A percentile compares a stretch with the other conserved stretches of the same genome.
Evolutionary conservation across 2,113 vertebrate genomes (phyloP).

Genomic region (Rattus rattus): DNA sequence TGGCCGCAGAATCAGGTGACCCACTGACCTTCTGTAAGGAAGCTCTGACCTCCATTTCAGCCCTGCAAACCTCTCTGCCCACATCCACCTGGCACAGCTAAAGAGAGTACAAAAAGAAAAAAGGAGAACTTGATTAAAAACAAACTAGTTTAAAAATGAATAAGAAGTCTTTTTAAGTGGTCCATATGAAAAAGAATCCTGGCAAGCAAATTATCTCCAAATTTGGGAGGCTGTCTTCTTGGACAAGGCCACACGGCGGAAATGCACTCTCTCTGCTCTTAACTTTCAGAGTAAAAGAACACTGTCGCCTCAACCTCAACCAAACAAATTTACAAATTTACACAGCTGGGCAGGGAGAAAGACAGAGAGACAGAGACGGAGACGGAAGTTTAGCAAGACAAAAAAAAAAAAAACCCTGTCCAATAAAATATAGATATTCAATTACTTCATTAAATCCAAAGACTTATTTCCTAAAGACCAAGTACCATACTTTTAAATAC

Average conservation of each 20-base stretch:
- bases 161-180: slow-evolving; percentile 47
- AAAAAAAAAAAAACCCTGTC: background rate
- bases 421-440: background rate
- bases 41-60: slow-evolving; percentile 93
- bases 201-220: slow-evolving; percentile 39
- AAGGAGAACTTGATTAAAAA: slow-evolving; percentile 41
- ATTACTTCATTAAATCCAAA: slow-evolving; percentile 57
- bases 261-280: slow-evolving; percentile 50
- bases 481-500: background rate
- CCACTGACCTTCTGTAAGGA: slow-evolving; percentile 91
- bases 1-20: slow-evolving; percentile 92
- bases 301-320: slow-evolving; percentile 58
- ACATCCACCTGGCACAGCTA: slow-evolving; percentile 76
- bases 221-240: slow-evolving; percentile 7
- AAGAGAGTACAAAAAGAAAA: background rate
- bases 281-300: slow-evolving; percentile 63
- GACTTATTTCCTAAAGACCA: background rate
- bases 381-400: background rate
- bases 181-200: slow-evolving; percentile 36
- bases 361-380: no score
- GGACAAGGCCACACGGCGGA: slow-evolving; percentile 31
- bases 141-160: background rate
- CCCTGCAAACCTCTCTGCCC: slow-evolving; percentile 73
- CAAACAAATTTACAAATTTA: slow-evolving; percentile 51
- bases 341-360: background rate